phyloP scores from a whole-genome alignment of 2,888 invertebrate genomes.

The Lissonota sp. region DNA sequence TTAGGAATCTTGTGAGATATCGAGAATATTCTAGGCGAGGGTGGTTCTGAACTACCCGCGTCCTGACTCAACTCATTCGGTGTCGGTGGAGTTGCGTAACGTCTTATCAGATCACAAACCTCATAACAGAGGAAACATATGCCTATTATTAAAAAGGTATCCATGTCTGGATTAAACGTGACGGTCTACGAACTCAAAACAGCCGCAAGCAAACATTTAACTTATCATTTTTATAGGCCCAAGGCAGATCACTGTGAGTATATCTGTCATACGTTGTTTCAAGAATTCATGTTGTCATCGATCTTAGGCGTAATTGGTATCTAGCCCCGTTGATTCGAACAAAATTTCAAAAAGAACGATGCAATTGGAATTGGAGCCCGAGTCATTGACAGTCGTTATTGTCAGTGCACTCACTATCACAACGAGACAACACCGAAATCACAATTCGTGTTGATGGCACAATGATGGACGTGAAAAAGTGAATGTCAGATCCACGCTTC shows the following conservation, averaged over 20 bases:
- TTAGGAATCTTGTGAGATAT: constrained; percentile 78
- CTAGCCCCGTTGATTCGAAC: constrained; percentile 15
- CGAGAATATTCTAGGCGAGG: constrained; percentile 83
- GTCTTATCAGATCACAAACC: constrained; percentile 87
- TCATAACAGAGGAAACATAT: constrained; percentile 89
- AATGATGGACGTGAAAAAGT: constrained; percentile 14
- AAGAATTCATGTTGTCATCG: not conserved
- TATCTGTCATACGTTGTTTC: not conserved
- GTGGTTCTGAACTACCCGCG: constrained; percentile 71
- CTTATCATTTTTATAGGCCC: no score
- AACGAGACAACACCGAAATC: constrained; percentile 58
- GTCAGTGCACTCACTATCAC: constrained; percentile 43
- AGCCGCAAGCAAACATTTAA: not conserved
- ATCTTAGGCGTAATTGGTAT: constrained; percentile 14
- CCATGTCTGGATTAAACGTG: constrained; percentile 83
- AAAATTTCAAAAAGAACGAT: constrained; percentile 13
- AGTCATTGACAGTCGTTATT: constrained; percentile 52
- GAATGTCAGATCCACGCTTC: constrained; percentile 11
- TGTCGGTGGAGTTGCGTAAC: constrained; percentile 77
- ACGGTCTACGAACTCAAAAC: constrained; percentile 6
- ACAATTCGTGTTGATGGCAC: constrained; percentile 43
- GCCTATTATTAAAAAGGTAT: constrained; percentile 88
- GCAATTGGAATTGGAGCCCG: constrained; percentile 37
- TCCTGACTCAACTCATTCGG: constrained; percentile 71
- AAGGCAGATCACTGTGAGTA: not conserved